Evolutionary conservation across 2,113 vertebrate genomes (phyloP).

Genomic region (Pantherophis guttatus): DNA sequence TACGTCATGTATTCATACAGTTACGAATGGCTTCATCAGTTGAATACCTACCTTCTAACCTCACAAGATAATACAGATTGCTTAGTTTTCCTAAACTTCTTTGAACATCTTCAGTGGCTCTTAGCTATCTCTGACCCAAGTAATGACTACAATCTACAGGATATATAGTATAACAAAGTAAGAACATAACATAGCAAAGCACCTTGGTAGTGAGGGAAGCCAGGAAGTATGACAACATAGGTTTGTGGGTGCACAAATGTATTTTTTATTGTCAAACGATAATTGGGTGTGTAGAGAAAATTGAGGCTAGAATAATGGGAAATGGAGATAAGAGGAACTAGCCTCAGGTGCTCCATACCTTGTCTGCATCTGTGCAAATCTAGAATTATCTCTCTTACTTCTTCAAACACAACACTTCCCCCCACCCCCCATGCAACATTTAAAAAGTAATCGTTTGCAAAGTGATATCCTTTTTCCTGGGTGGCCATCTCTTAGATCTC

Average conservation of each 20-base stretch:
- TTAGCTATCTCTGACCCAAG: background rate
- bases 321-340: background rate
- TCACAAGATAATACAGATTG: background rate
- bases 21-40: background rate
- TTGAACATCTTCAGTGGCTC: background rate
- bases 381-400: background rate
- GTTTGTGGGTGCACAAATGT: background rate
- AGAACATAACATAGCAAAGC: background rate
- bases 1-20: background rate
- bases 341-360: background rate
- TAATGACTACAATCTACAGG: background rate
- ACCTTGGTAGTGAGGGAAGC: background rate
- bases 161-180: background rate
- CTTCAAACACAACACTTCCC: background rate
- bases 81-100: background rate
- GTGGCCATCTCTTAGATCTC: slow-evolving; percentile 4
- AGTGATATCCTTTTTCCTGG: background rate
- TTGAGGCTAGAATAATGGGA: background rate
- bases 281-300: background rate
- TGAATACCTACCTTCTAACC: background rate
- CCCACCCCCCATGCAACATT: background rate
- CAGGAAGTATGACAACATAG: background rate
- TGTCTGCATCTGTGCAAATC: background rate
- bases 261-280: background rate
- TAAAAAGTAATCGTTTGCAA: slow-evolving; percentile 9